Evolutionary conservation across 2,113 vertebrate species (phyloP).

Genomic region (Mugil cephalus): DNA sequence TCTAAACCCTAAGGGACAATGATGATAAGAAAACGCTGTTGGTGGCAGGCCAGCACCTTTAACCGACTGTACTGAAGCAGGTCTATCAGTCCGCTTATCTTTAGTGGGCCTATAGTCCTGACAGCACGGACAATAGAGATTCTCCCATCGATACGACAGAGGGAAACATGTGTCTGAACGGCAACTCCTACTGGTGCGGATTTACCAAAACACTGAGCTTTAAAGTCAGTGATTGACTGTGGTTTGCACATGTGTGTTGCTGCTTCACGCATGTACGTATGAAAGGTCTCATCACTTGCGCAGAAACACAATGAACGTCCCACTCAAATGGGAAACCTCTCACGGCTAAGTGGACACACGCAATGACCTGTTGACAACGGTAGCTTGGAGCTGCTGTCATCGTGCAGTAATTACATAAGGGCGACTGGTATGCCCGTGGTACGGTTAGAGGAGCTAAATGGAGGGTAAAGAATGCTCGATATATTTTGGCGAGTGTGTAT

Average conservation of each 20-base stretch:
- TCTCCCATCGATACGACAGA: constrained; percentile 29
- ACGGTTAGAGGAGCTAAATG: constrained; percentile 24
- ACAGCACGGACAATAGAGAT: constrained; percentile 61
- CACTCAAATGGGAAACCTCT: constrained; percentile 54
- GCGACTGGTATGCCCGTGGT: constrained; percentile 37
- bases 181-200: constrained; percentile 24
- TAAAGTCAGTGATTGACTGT: constrained; percentile 32
- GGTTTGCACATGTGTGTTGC: constrained; percentile 27
- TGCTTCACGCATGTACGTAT: constrained; percentile 33
- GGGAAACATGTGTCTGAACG: constrained; percentile 38
- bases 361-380: constrained; percentile 60
- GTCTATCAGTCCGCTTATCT: constrained; percentile 75
- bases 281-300: constrained; percentile 57
- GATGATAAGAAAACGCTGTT: constrained; percentile 67
- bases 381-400: constrained; percentile 57
- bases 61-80: constrained; percentile 53
- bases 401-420: constrained; percentile 66
- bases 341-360: constrained; percentile 57
- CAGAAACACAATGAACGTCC: constrained; percentile 44
- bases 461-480: constrained; percentile 49
- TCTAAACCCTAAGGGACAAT: constrained; percentile 35
- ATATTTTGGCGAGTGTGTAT: constrained; percentile 40
- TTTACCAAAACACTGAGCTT: constrained; percentile 9
- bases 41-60: constrained; percentile 48
- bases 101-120: constrained; percentile 70